Evolutionary conservation across 2,797 vertebrate genomes (phyloP).

Genomic region (Phoebastria nigripes): DNA sequence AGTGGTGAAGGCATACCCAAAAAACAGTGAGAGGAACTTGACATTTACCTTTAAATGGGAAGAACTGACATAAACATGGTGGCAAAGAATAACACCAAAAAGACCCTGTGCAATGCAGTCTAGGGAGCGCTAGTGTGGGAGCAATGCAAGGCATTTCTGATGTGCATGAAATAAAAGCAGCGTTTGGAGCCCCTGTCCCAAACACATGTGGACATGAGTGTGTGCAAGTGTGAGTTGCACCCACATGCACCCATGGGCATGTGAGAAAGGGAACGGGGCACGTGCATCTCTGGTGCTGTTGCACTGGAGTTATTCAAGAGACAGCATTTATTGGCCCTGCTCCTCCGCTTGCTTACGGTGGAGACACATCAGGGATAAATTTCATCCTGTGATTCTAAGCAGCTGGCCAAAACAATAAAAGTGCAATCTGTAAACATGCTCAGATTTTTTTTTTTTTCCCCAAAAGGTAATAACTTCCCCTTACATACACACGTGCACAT

Average conservation of each 20-base stretch:
- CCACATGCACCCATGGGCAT: fast-evolving
- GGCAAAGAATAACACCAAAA: background rate
- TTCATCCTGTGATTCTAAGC: background rate
- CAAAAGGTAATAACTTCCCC: background rate
- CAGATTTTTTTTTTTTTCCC: background rate
- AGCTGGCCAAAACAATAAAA: slow-evolving; percentile 42
- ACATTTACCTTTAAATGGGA: background rate
- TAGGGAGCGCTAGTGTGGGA: background rate
- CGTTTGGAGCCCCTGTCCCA: background rate
- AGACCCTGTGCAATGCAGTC: background rate
- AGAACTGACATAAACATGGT: background rate
- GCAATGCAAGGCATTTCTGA: background rate
- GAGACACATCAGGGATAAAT: background rate
- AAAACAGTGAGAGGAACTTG: background rate
- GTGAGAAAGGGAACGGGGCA: background rate
- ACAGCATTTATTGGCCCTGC: background rate
- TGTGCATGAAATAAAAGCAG: background rate
- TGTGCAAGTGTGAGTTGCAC: background rate
- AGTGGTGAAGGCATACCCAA: background rate
- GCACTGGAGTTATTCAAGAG: background rate
- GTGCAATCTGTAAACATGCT: slow-evolving; percentile 9
- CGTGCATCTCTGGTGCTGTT: background rate
- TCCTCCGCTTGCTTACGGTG: background rate
- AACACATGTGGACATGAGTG: fast-evolving
- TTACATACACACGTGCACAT: background rate